Evolutionary conservation across 2,888 invertebrate species (phyloP).

Genomic region (Microctonus aethiopoides): DNA sequence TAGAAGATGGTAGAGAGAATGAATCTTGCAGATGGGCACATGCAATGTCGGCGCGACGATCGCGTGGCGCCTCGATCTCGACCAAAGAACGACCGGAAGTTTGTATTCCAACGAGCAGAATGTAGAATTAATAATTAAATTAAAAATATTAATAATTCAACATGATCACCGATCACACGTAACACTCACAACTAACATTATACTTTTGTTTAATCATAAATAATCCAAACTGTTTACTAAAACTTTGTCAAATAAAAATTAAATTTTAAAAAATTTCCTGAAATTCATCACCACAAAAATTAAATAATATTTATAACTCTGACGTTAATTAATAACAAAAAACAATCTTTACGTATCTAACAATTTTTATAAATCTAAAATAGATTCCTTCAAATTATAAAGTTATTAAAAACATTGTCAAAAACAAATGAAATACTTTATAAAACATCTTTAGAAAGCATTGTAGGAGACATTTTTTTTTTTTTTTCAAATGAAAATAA

Average conservation of each 20-base stretch:
- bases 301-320: too few relatives aligned
- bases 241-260: too few relatives aligned
- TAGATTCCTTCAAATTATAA: too few relatives aligned
- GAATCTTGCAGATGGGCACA: constrained; percentile 26
- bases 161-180: neutral
- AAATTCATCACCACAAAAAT: too few relatives aligned
- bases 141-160: neutral
- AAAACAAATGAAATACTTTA: neutral
- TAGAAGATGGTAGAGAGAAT: constrained; percentile 27
- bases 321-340: too few relatives aligned
- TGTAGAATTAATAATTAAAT: neutral
- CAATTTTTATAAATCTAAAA: too few relatives aligned
- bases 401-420: neutral
- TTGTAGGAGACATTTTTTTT: too few relatives aligned
- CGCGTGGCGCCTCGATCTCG: constrained; percentile 41
- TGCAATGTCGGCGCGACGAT: constrained; percentile 40
- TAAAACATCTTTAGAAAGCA: too few relatives aligned
- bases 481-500: too few relatives aligned
- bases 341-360: too few relatives aligned
- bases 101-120: constrained; percentile 19
- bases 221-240: too few relatives aligned
- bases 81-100: constrained; percentile 39
- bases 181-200: neutral
- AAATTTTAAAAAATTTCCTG: too few relatives aligned
- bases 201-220: neutral